Conservation (phyloP, 2,888 invertebrate genomes). For the Agrotis clavis region DNA sequence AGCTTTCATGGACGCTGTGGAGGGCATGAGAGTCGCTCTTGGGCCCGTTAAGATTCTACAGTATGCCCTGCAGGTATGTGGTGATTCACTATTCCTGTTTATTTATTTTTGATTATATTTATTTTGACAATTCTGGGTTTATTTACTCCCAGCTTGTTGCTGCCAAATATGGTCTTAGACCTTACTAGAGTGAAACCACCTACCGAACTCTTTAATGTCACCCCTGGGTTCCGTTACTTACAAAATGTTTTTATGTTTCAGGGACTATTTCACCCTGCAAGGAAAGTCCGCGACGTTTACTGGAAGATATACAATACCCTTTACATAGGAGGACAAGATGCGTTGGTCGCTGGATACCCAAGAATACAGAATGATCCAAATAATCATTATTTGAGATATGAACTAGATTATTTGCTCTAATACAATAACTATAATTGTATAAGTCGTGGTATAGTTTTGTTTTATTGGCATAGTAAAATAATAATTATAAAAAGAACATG, state of each 20-base stretch:
- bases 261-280: conserved; percentile 99
- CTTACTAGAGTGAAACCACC: not conserved
- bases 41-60: conserved; percentile 99
- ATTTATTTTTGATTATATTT: not conserved
- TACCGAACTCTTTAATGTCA: too few species aligned
- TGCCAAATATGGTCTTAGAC: not conserved
- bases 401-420: conserved; percentile 98
- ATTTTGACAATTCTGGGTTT: not conserved
- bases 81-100: not conserved
- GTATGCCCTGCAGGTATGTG: conserved; percentile 97
- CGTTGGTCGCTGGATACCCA: conserved; percentile 99
- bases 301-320: conserved; percentile 99
- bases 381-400: conserved; percentile 98
- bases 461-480: conserved; percentile 51
- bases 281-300: conserved; percentile 99
- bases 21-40: conserved; percentile 98
- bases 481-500: conserved; percentile 17
- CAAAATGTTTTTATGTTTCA: conserved; percentile 84
- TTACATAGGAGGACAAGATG: conserved; percentile 99
- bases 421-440: conserved; percentile 46
- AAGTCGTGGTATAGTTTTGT: conserved; percentile 60
- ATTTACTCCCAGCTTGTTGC: not conserved
- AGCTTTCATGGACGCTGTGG: conserved; percentile 99
- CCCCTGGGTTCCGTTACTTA: not conserved
- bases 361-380: conserved; percentile 98